Evolutionary conservation across 1,140 invertebrate genomes (phyloP).

Genomic region (Chrysomallon squamiferum): DNA sequence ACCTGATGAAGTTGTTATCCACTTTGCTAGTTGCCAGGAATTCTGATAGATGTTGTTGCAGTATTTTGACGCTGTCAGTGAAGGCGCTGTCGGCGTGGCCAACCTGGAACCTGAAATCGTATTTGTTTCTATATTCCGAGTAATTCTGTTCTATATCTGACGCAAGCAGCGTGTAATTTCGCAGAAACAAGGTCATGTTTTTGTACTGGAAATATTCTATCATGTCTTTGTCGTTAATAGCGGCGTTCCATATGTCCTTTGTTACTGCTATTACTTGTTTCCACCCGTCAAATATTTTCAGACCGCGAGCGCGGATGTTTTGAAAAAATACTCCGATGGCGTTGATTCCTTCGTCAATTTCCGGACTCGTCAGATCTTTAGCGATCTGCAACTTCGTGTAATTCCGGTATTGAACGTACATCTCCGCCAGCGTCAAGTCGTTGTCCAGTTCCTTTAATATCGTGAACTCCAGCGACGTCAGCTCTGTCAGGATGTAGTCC

Average conservation of each 20-base stretch:
- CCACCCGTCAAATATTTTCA: slow-evolving; percentile 41
- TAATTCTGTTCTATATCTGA: slow-evolving; percentile 18
- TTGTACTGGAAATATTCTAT: slow-evolving; percentile 39
- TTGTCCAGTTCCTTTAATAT: slow-evolving; percentile 15
- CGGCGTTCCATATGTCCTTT: slow-evolving; percentile 31
- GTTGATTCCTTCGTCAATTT: slow-evolving; percentile 26
- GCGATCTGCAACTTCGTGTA: slow-evolving; percentile 28
- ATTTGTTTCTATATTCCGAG: slow-evolving; percentile 8
- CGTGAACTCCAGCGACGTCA: slow-evolving; percentile 15
- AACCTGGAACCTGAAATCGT: slow-evolving; percentile 30
- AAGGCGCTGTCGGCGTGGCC: slow-evolving; percentile 29
- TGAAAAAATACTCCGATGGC: slow-evolving; percentile 32
- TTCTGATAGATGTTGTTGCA: slow-evolving; percentile 22
- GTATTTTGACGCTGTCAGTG: slow-evolving; percentile 16
- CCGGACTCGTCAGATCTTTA: slow-evolving; percentile 18
- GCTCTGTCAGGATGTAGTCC: slow-evolving; percentile 8
- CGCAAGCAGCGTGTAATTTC: slow-evolving; percentile 20
- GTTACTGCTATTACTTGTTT: slow-evolving; percentile 11
- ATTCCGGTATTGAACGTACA: slow-evolving; percentile 24
- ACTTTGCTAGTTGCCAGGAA: slow-evolving; percentile 22
- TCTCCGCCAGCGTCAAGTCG: slow-evolving; percentile 7
- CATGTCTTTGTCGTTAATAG: slow-evolving; percentile 39
- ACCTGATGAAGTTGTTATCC: slow-evolving; percentile 36
- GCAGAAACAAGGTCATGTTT: slow-evolving; percentile 26
- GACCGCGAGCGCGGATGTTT: slow-evolving; percentile 40